Evolutionary conservation across 2,888 invertebrate genomes (phyloP), one percentile per base, ranked within the genome.

Genomic region (Bhutanitis thaidina): DNA sequence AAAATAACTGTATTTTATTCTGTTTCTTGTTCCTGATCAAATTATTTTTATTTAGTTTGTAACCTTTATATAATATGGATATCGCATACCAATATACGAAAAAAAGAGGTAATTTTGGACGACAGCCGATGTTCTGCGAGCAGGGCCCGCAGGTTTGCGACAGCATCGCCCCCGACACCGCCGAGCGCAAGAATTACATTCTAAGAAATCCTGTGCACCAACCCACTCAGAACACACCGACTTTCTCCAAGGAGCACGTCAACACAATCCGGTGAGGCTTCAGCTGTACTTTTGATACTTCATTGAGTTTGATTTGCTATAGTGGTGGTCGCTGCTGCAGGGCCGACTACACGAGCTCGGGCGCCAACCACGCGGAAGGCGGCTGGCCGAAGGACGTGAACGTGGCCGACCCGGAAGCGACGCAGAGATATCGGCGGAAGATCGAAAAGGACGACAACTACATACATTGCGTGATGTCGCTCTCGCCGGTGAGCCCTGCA

Each of bases 311-410:
- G 1, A 27, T 27, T 7, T 8, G 7, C 2, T 20, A 8, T 8
- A 8, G 27, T 27, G 27, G 27, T 27, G 8, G 7, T 15, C 36
- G 15, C 5, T 20, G 12, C 15, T 13, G 14, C 67, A 92, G 92
- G 52, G 92, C 92, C 14, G 93, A 91, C 53, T 91, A 90, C 64
- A 71, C 86, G 5, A 66, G 60, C 0, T 80, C 83, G 10, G 94
- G 95, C 1, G 89, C 93, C 61, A 92, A 91, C 61, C 96, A 96
- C 73, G 90, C 90, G 7, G 96, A 96, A 69, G 96, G 96, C 30
- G 96, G 96, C 1, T 96, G 96, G 96, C 95, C 96, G 0, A 93
- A 92, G 61, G 96, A 96, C 61, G 88, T 93, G 0, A 90, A 91
- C 55, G 74, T 88, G 29, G 65, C 80, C 14, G 93, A 93, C 68